A percentile compares a stretch with the other conserved stretches of the same genome.
These are phyloP conservation scores for Melanotaenia duboulayi DNA, from an alignment of 2,113 vertebrate species.

Conservation along the genomic window DNA sequence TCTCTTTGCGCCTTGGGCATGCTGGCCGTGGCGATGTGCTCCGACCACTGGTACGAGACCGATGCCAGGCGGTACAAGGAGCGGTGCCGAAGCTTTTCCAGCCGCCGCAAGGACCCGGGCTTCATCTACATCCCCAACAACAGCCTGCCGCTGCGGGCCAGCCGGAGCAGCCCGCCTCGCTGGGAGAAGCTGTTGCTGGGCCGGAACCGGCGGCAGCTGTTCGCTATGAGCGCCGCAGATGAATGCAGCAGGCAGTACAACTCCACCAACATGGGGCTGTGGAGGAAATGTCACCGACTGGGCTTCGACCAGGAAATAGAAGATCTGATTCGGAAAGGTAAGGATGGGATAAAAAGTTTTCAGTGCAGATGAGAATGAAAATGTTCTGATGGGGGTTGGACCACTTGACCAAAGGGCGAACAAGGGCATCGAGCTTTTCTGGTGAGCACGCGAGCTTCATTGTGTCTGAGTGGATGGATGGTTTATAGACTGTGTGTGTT, in stretches of 20 bases:
- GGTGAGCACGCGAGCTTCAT: too few species aligned
- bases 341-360: constrained; percentile 75
- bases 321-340: constrained; percentile 96
- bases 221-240: constrained; percentile 95
- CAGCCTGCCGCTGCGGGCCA: constrained; percentile 95
- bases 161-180: constrained; percentile 87
- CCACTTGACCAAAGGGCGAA: constrained; percentile 38
- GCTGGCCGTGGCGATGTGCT: constrained; percentile 98
- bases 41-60: constrained; percentile 99
- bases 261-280: constrained; percentile 98
- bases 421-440: constrained; percentile 32
- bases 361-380: too few species aligned
- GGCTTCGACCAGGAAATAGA: constrained; percentile 95
- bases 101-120: constrained; percentile 95
- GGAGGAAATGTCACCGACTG: constrained; percentile 95
- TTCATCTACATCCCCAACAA: constrained; percentile 99
- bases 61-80: constrained; percentile 97
- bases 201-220: constrained; percentile 94
- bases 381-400: constrained; percentile 6
- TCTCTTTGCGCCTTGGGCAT: constrained; percentile 97
- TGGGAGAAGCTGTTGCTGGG: constrained; percentile 91
- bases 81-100: constrained; percentile 95
- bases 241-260: constrained; percentile 98
- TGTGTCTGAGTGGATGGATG: neutral
- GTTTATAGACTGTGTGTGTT: neutral